Evolutionary conservation across 2,888 invertebrate species (phyloP).

Genomic region (Caenorhabditis angaria): DNA sequence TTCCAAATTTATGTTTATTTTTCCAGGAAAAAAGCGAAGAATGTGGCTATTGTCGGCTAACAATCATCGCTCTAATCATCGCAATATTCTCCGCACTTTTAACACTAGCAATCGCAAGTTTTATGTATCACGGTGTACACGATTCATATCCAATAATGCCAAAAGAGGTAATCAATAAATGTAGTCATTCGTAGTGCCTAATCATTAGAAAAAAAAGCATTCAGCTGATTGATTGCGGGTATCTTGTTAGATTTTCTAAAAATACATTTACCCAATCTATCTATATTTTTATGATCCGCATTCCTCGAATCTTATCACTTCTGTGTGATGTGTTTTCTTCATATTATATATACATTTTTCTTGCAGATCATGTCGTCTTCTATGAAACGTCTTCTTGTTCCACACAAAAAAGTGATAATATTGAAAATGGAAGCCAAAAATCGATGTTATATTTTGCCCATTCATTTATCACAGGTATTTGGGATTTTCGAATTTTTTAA

Average conservation of each 20-base stretch:
- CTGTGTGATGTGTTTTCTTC: background rate
- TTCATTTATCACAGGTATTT: conserved; percentile 11
- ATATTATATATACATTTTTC: background rate
- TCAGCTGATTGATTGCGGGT: conserved; percentile 8
- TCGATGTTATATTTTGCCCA: conserved; percentile 44
- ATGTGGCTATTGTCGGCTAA: conserved; percentile 37
- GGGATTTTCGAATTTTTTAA: background rate
- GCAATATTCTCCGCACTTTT: conserved; percentile 37
- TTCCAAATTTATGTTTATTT: too few relatives aligned
- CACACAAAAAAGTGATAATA: conserved; percentile 39
- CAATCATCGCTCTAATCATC: conserved; percentile 37
- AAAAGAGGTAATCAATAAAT: conserved; percentile 19
- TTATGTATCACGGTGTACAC: conserved; percentile 48
- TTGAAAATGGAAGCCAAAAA: conserved; percentile 35
- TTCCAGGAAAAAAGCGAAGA: conserved; percentile 10
- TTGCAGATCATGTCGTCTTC: conserved; percentile 22
- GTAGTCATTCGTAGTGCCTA: too few relatives aligned
- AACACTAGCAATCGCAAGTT: conserved; percentile 41
- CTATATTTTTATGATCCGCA: conserved; percentile 7
- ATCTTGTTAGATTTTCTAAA: background rate
- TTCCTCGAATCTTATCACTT: too few relatives aligned
- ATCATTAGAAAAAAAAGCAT: background rate
- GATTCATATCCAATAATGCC: conserved; percentile 27
- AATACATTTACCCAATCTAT: background rate
- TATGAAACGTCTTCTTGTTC: conserved; percentile 19